Evolutionary conservation across 2,797 vertebrate genomes (phyloP).

Genomic region (Cuculus canorus): DNA sequence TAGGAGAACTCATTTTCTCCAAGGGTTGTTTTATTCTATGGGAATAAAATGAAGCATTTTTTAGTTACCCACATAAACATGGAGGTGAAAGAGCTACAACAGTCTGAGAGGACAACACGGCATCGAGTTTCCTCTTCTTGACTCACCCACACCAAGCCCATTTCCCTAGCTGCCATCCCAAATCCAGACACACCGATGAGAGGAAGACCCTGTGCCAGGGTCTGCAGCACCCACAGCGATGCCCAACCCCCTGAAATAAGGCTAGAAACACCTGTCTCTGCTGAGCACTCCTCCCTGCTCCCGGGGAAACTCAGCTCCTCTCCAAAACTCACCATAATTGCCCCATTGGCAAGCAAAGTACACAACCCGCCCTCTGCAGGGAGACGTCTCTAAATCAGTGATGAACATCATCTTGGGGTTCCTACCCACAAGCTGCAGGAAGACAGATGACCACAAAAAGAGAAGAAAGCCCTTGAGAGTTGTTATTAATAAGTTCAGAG

Average conservation of each 20-base stretch:
- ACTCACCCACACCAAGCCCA: neutral
- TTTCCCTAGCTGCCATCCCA: neutral
- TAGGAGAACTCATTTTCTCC: neutral
- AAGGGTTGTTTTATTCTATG: neutral
- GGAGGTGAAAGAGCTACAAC: neutral
- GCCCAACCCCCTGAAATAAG: fast-evolving
- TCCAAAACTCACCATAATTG: neutral
- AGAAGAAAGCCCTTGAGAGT: neutral
- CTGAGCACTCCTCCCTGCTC: fast-evolving
- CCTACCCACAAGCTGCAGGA: neutral
- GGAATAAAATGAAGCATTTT: neutral
- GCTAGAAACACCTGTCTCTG: neutral
- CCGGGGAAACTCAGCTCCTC: neutral
- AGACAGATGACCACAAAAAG: neutral
- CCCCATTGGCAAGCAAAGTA: neutral
- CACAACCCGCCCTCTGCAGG: neutral
- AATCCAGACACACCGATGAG: fast-evolving
- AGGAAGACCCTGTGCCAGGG: neutral
- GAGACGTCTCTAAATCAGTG: neutral
- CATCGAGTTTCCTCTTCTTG: neutral
- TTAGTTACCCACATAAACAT: neutral
- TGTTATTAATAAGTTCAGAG: neutral
- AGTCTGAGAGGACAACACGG: neutral
- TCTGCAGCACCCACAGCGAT: neutral
- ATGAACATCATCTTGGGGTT: neutral